Base-by-base conservation (phyloP, 1,140 invertebrate genomes). In the Phthorimaea operculella region DNA sequence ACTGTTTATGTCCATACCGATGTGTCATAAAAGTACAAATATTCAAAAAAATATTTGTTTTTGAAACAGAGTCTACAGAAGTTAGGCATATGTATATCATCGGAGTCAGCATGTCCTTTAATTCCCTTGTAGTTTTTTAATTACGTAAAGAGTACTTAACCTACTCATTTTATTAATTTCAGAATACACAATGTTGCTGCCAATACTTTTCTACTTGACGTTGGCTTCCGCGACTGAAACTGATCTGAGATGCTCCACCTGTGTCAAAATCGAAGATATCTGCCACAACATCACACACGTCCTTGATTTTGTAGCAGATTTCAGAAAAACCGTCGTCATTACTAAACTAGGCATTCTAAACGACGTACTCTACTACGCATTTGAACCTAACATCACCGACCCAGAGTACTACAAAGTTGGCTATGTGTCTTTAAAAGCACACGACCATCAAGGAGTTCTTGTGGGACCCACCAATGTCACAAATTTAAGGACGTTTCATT, bases 401-500 rank as follows among this genome's bases (percentile, higher is more conserved):
- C 47, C 53, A 4, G 81, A 84, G 52, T 81, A 79, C 47, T 73
- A 67, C 10, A 83, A 83, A 63, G 66, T 79, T 28, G 78, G 70
- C 0, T 81, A 71, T 52, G 65, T 80, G 8, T 72, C 67, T 60
- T 54, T 84, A 33, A 74, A 77, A 2, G 52, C 65, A 11, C 70
- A 68, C 0, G 48, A 44, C 5, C 58, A 70, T 17, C 52, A 45
- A 6, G 68, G 63, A 8, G 49, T 76, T 0, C 68, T 83, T 33
- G 64, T 58, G n/a, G 67, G 34, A 0, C 67, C 63, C 5, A 72
- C 70, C 9, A 54, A 59, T n/a, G 57, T 69, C n/a, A 57, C 77
- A 50, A 84, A 84, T 53, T 77, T 84, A 33, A 76, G 73, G 4
- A 72, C 75, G 9, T 79, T 84, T 48, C 78, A 72, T 52, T 61